Percentiles rank a stretch among this genome's conserved stretches.
These are phyloP conservation scores for Cryptocephalus moraei DNA, from an alignment of 2,888 invertebrate genomes.

Conservation along the genomic window DNA sequence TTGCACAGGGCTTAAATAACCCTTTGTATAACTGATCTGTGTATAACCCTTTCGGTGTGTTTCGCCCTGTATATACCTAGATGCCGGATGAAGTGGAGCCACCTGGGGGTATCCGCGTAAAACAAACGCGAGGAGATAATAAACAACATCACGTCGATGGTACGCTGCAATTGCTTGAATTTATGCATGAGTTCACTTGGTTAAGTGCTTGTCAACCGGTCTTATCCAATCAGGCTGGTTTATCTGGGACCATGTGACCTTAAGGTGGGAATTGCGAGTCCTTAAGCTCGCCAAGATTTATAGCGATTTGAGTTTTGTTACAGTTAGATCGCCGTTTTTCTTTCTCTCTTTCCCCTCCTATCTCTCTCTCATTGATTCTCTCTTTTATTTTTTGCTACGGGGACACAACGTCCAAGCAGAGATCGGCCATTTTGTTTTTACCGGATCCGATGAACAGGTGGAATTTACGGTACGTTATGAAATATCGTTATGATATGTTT, in stretches of 20 bases:
- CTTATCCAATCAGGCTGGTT: conserved; percentile 22
- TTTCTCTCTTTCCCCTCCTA: too few relatives aligned
- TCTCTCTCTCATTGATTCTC: neutral
- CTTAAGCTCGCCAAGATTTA: conserved; percentile 8
- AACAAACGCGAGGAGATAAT: conserved; percentile 23
- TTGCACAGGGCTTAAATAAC: too few relatives aligned
- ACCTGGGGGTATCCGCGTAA: conserved; percentile 28
- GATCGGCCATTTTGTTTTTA: too few relatives aligned
- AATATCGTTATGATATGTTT: too few relatives aligned
- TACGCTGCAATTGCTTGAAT: conserved; percentile 26
- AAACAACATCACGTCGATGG: conserved; percentile 30
- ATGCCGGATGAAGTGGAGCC: conserved; percentile 18
- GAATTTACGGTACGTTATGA: too few relatives aligned
- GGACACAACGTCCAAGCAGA: neutral
- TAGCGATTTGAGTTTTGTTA: neutral
- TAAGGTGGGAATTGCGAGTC: conserved; percentile 23
- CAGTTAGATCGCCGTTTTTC: too few relatives aligned
- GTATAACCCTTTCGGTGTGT: too few relatives aligned
- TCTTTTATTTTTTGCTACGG: conserved; percentile 1
- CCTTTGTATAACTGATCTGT: too few relatives aligned
- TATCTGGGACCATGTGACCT: conserved; percentile 20
- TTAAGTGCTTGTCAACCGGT: conserved; percentile 22
- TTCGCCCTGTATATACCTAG: too few relatives aligned
- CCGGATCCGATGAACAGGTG: too few relatives aligned
- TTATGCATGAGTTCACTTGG: conserved; percentile 18